Percentiles rank a stretch among this genome's conserved stretches.
phyloP scores from a whole-genome alignment of 2,888 invertebrate genomes.

The Sepioteuthis lessoniana region DNA sequence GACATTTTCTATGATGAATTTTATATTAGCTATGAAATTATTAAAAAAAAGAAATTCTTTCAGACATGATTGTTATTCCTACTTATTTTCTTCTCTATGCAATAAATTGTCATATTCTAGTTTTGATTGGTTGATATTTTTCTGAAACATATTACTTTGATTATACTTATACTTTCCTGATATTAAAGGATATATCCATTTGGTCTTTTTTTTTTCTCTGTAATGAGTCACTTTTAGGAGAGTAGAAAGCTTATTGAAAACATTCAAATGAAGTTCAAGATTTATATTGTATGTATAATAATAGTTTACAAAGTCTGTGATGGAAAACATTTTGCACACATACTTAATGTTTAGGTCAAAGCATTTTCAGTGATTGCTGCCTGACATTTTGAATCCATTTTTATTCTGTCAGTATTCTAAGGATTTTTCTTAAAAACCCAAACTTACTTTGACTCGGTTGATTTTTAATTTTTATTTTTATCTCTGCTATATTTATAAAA shows the following conservation, averaged over 20 bases:
- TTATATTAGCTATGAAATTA: background rate
- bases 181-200: too few relatives aligned
- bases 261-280: too few relatives aligned
- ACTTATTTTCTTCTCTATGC: background rate
- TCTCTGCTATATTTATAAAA: background rate
- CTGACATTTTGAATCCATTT: background rate
- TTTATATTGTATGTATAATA: too few relatives aligned
- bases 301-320: too few relatives aligned
- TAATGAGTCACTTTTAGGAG: too few relatives aligned
- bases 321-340: too few relatives aligned
- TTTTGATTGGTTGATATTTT: too few relatives aligned
- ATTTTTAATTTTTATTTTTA: background rate
- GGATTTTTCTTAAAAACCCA: background rate
- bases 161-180: too few relatives aligned
- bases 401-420: background rate
- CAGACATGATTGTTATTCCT: background rate
- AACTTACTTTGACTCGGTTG: background rate
- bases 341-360: background rate
- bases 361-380: background rate
- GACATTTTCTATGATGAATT: background rate
- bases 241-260: too few relatives aligned
- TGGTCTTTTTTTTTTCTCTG: too few relatives aligned
- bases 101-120: background rate
- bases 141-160: too few relatives aligned
- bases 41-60: background rate